These are phyloP conservation scores for Sphyrna mokarran DNA, from an alignment of 2,113 vertebrate species.

Conservation along the genomic window DNA sequence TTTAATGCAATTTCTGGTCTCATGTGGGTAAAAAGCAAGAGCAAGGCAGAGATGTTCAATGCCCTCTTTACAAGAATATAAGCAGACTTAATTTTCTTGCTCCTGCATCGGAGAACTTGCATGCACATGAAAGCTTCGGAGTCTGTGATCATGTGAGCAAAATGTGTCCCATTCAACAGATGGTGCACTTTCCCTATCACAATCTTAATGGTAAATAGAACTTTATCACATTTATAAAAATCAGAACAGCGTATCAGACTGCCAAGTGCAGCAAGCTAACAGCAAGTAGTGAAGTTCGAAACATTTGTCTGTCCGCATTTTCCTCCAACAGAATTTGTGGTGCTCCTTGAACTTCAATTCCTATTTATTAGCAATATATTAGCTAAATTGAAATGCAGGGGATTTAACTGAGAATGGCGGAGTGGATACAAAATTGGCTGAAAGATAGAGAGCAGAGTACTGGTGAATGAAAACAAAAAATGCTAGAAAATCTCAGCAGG, in stretches of 20 bases:
- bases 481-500: too few relatives aligned
- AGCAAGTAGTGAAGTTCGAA: background rate
- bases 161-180: background rate
- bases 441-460: background rate
- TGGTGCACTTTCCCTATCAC: background rate
- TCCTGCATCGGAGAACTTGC: background rate
- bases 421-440: background rate
- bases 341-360: background rate
- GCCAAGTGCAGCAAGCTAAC: background rate
- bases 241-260: background rate
- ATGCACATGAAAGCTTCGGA: background rate
- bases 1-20: conserved; percentile 29
- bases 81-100: background rate
- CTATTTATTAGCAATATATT: background rate
- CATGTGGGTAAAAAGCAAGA: background rate
- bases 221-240: background rate
- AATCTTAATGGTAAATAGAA: background rate
- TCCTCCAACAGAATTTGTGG: background rate
- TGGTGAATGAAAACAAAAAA: too few relatives aligned
- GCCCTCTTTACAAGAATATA: background rate
- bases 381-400: background rate
- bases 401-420: too few relatives aligned
- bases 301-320: background rate
- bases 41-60: background rate
- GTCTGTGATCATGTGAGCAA: background rate